Evolutionary conservation across 2,888 invertebrate species (phyloP), one percentile per base, ranked within the genome.

Genomic region (Ischnura elegans): DNA sequence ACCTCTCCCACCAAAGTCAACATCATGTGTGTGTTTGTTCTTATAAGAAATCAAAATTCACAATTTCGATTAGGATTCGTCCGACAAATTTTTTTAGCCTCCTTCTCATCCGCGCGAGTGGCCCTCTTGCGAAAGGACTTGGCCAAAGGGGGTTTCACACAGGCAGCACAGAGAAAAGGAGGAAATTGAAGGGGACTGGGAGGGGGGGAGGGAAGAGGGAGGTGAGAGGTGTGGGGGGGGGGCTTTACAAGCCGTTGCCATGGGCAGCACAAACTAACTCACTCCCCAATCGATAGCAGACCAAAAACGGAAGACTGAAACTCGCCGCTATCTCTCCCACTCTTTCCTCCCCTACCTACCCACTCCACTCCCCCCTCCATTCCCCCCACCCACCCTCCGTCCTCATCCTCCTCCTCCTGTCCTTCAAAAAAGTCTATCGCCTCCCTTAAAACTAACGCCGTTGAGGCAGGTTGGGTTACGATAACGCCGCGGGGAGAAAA

Each of bases 221-320:
- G n/a, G 61, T 61, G 25, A 25, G 61, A 61, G 25, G 61, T 6
- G 36, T 29, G 29, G 76, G 36, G n/a, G 2, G 36, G 29, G 76
- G 76, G 76, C 29, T 25, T 21, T 90, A 61, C 29, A 55, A 87
- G 61, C 90, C 90, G 90, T 90, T 90, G 61, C 90, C 90, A 66
- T 66, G 90, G 90, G 90, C 90, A 66, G 90, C 90, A 66, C 61
- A 61, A 90, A 90, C 61, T 46, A 46, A 61, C 61, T 51, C 90
- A 55, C 90, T 66, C 61, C 55, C 47, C 87, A 87, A 87, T 87
- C 87, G 87, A 87, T 87, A 51, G 87, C 55, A 87, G 87, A 87
- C 87, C 87, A 87, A 87, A 87, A 87, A 87, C 87, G 87, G 87
- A 87, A 87, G 87, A 36, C 76, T 76, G 87, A 87, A 51, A 87